These are phyloP conservation scores for Pristionchus pacificus DNA, from an alignment of 1,140 invertebrate genomes.

Conservation along the genomic window DNA sequence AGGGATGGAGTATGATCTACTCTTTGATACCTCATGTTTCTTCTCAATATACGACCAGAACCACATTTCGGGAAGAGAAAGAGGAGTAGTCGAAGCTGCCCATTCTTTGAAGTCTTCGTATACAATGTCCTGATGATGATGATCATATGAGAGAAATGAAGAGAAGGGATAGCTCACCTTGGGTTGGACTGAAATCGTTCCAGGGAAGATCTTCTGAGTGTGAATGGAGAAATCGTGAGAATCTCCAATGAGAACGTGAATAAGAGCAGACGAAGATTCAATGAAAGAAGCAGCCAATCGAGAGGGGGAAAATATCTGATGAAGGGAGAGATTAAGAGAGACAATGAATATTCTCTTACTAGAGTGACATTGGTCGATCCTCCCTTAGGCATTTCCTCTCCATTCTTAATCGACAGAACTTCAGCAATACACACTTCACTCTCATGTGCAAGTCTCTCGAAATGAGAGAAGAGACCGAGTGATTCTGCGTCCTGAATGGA, in stretches of 20 bases:
- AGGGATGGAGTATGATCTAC: no score
- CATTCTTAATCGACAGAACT: constrained; percentile 34
- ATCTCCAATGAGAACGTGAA: constrained; percentile 51
- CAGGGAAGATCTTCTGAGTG: constrained; percentile 42
- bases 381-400: constrained; percentile 26
- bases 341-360: no score
- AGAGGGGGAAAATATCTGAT: constrained; percentile 48
- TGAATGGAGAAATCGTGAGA: constrained; percentile 51
- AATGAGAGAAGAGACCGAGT: constrained; percentile 37
- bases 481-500: constrained; percentile 35
- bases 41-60: constrained; percentile 51
- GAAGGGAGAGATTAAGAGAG: no score
- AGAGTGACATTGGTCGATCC: constrained; percentile 43
- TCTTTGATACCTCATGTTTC: no score
- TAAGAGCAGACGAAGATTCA: constrained; percentile 19
- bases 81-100: constrained; percentile 43
- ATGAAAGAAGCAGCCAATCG: constrained; percentile 35
- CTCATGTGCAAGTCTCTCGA: constrained; percentile 39
- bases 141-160: background rate
- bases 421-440: constrained; percentile 42
- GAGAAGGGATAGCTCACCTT: constrained; percentile 22
- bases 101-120: constrained; percentile 41
- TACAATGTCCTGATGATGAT: constrained; percentile 35
- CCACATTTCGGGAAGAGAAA: constrained; percentile 49
- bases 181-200: constrained; percentile 49